A percentile compares a stretch with the other conserved stretches of the same genome.
Evolutionary conservation across 2,888 invertebrate species (phyloP).

Genomic region (Drosophila paranaensis): DNA sequence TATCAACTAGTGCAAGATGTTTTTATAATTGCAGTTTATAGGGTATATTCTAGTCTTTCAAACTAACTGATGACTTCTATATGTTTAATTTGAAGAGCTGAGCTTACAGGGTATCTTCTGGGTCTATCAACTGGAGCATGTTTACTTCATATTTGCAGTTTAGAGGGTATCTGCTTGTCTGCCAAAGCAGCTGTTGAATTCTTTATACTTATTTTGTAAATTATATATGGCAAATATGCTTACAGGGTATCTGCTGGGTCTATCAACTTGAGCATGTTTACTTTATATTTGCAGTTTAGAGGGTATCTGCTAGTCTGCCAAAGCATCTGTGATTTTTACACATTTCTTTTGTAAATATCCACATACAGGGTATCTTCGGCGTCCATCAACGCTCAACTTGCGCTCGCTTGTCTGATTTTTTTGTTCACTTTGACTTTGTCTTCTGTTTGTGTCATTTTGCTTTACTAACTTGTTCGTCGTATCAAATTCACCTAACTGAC

Average conservation of each 20-base stretch:
- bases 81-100: too few relatives aligned
- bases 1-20: neutral
- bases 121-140: too few relatives aligned
- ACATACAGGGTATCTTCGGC: neutral
- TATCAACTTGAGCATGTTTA: neutral
- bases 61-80: too few relatives aligned
- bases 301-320: neutral
- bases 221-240: too few relatives aligned
- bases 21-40: neutral
- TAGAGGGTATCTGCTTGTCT: neutral
- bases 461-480: constrained; percentile 52
- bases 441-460: constrained; percentile 55
- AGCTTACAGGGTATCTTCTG: neutral
- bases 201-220: too few relatives aligned
- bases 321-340: too few relatives aligned
- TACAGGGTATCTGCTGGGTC: neutral
- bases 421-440: constrained; percentile 19
- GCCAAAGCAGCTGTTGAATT: too few relatives aligned
- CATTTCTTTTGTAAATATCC: neutral
- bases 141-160: neutral
- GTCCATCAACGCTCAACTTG: neutral
- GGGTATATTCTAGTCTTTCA: neutral
- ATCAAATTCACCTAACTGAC: constrained; percentile 65
- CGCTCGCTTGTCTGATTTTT: neutral
- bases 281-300: neutral